Conservation (phyloP, 2,888 invertebrate species). For the Pristionchus maxplancki region DNA sequence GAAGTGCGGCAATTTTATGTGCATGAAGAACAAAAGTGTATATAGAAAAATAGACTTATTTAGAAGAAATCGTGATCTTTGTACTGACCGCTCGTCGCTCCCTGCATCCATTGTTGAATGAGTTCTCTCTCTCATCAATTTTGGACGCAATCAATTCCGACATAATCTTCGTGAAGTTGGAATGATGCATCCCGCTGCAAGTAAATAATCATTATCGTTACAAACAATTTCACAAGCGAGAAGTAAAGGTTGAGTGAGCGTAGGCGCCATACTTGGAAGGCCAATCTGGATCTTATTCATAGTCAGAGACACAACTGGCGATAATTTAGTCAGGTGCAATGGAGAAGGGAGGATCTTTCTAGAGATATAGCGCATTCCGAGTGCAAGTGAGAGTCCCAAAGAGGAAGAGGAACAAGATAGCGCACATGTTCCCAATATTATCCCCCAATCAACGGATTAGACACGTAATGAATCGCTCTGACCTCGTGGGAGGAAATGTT, state of each 20-base stretch:
- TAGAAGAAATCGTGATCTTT: no score
- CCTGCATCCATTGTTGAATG: background rate
- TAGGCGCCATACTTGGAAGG: background rate
- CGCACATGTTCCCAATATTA: background rate
- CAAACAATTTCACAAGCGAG: background rate
- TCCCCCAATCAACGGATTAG: background rate
- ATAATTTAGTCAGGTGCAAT: constrained; percentile 17
- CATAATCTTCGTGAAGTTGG: background rate
- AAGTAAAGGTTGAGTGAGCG: background rate
- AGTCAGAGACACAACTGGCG: background rate
- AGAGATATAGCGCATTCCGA: background rate
- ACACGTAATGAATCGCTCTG: background rate
- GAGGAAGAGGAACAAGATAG: background rate
- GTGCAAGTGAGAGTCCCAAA: background rate
- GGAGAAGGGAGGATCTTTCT: background rate
- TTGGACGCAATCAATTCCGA: no score
- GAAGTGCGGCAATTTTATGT: no score
- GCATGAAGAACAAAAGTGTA: no score
- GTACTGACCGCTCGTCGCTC: background rate
- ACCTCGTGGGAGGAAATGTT: background rate
- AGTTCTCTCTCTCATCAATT: no score
- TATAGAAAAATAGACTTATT: no score
- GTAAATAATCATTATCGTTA: background rate
- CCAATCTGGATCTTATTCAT: background rate
- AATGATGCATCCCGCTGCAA: background rate